Base-by-base conservation (phyloP, 2,888 invertebrate species). In the Agrochola lota region DNA sequence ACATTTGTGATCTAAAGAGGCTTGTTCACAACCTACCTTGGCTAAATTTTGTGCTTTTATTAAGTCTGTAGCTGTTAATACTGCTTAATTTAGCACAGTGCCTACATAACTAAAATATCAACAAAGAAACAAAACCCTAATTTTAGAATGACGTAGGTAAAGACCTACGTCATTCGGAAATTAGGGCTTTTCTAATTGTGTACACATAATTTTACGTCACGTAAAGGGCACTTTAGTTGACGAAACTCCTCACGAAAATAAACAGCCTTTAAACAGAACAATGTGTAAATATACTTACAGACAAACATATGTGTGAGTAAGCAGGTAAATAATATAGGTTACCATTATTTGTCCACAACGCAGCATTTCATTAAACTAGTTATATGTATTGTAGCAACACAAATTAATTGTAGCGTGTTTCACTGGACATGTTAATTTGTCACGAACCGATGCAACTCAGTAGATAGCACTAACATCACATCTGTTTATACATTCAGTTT, bases 341-440 rank as follows among this genome's bases (percentile, higher is more conserved):
- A 83, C 73, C 67, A 60, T 71, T 60, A 78, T 86, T 67, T 75
- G 35, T 7, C 40, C 23, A 68, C 55, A 73, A 43, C 78, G 84
- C 87, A 68, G 49, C 30, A 64, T 80, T 74, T 67, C 35, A 67
- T 68, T 77, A 69, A 72, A 72, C 66, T 59, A 49, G 67, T 70
- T 74, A 63, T 71, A 57, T 76, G 84, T 70, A 67, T 43, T 60
- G 62, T 85, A 60, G 59, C 26, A 40, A 68, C 59, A 82, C 68
- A 74, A 79, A 78, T 77, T 85, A 85, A 79, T 76, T 81, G 76
- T 66, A 43, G 79, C 85, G 72, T 87, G 86, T 86, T 70, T 71
- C n/a, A 59, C 73, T 77, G 73, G 64, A 74, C 73, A 57, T 26
- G 62, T 52, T 87, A 85, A 86, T 85, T 87, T 80, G 77, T 76